A percentile compares a stretch with the other conserved stretches of the same genome.
Conservation (phyloP, 2,888 invertebrate species). For the Lasioglossum morio region DNA sequence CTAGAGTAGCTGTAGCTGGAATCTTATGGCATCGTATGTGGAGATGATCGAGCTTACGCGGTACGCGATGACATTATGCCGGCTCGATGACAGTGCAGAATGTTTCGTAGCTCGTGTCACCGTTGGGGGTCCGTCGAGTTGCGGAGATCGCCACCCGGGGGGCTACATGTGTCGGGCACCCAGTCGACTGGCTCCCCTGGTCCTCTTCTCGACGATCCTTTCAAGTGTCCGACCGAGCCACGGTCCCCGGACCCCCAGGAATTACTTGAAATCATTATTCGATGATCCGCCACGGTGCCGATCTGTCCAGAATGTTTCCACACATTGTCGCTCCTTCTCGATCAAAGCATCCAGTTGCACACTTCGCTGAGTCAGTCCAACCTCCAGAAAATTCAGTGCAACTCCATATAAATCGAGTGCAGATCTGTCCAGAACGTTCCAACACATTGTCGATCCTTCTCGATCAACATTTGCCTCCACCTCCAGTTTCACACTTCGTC, state of each 20-base stretch:
- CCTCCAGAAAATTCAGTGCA: too few relatives aligned
- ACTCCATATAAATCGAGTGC: too few relatives aligned
- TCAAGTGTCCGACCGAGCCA: conserved; percentile 77
- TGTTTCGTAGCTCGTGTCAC: conserved; percentile 75
- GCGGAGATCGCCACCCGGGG: conserved; percentile 77
- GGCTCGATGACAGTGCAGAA: conserved; percentile 80
- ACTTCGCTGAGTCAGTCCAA: background rate
- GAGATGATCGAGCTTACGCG: conserved; percentile 36
- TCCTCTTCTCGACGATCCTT: conserved; percentile 71
- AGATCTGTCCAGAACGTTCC: too few relatives aligned
- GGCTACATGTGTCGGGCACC: conserved; percentile 80
- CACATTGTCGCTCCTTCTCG: background rate
- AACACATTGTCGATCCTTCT: too few relatives aligned
- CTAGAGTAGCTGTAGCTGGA: background rate
- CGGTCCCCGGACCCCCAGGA: conserved; percentile 63
- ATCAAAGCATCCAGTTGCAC: background rate
- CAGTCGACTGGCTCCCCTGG: conserved; percentile 57
- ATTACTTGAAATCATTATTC: conserved; percentile 77
- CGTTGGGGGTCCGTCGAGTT: conserved; percentile 77
- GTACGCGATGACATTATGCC: conserved; percentile 64
- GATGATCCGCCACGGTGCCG: conserved; percentile 55
- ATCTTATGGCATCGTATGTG: background rate
- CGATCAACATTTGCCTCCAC: too few relatives aligned
- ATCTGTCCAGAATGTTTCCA: background rate
- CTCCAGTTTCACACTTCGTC: too few relatives aligned